phyloP scores from a whole-genome alignment of 2,113 vertebrate genomes.

The Forbesichthys papilliferus region DNA sequence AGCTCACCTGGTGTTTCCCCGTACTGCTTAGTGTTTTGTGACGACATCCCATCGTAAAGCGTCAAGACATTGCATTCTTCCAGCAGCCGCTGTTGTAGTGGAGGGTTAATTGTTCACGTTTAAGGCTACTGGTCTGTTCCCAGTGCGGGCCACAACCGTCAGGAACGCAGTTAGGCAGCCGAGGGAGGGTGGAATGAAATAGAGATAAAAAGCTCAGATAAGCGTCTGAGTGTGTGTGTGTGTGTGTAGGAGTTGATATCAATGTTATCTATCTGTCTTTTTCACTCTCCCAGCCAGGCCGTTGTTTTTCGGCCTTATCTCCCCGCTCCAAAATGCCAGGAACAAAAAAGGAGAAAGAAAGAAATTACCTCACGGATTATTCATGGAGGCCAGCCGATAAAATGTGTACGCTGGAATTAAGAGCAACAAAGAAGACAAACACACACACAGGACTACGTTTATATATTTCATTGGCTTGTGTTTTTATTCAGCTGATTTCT shows the following conservation, averaged over 20 bases:
- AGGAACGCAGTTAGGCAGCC: too few relatives aligned
- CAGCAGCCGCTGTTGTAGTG: too few relatives aligned
- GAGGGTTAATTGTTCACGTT: too few relatives aligned
- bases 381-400: conserved; percentile 20
- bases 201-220: conserved; percentile 93
- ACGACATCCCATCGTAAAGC: too few relatives aligned
- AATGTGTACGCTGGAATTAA: too few relatives aligned
- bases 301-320: conserved; percentile 96
- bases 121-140: too few relatives aligned
- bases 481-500: conserved; percentile 25
- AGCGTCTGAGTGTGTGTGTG: conserved; percentile 88
- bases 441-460: too few relatives aligned
- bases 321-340: conserved; percentile 93
- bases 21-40: too few relatives aligned
- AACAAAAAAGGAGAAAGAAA: conserved; percentile 89
- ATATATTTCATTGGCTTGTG: conserved; percentile 3
- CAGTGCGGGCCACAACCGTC: too few relatives aligned
- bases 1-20: too few relatives aligned
- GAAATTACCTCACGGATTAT: conserved; percentile 83
- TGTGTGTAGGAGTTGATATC: conserved; percentile 95
- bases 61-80: too few relatives aligned
- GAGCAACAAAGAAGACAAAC: too few relatives aligned
- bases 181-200: conserved; percentile 55
- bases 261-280: conserved; percentile 94
- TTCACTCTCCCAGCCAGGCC: conserved; percentile 90